These are phyloP conservation scores for Rousettus leschenaultii DNA, from an alignment of 2,113 vertebrate genomes.

Conservation along the genomic window DNA sequence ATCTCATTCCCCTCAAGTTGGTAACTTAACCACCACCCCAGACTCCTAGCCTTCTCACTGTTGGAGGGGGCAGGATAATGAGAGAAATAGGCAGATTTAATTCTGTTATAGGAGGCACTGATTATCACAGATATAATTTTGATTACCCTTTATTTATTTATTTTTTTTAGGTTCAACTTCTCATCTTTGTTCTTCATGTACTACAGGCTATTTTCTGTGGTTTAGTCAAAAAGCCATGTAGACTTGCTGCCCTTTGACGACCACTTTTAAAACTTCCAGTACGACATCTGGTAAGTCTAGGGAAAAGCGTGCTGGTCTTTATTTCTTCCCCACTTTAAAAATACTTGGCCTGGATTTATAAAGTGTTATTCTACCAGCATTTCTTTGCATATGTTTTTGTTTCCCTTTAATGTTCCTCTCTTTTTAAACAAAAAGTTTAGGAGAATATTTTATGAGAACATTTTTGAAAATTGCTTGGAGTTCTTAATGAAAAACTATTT, in stretches of 20 bases:
- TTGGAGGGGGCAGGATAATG: neutral
- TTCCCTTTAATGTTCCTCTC: neutral
- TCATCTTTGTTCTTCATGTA: neutral
- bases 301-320: neutral
- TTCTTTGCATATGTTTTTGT: neutral
- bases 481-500: neutral
- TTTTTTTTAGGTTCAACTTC: neutral
- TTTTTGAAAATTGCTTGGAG: neutral
- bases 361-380: neutral
- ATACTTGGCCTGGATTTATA: neutral
- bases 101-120: neutral
- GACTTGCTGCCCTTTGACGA: slow-evolving; percentile 16
- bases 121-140: neutral
- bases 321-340: neutral
- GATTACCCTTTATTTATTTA: neutral
- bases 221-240: slow-evolving; percentile 50
- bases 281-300: slow-evolving; percentile 46
- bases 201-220: neutral
- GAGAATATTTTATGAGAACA: neutral
- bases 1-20: neutral
- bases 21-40: neutral
- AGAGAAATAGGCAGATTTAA: neutral
- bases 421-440: neutral
- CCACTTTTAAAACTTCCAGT: neutral
- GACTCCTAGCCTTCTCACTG: neutral